phyloP scores from a whole-genome alignment of 2,888 invertebrate species.

The Athalia cordata region DNA sequence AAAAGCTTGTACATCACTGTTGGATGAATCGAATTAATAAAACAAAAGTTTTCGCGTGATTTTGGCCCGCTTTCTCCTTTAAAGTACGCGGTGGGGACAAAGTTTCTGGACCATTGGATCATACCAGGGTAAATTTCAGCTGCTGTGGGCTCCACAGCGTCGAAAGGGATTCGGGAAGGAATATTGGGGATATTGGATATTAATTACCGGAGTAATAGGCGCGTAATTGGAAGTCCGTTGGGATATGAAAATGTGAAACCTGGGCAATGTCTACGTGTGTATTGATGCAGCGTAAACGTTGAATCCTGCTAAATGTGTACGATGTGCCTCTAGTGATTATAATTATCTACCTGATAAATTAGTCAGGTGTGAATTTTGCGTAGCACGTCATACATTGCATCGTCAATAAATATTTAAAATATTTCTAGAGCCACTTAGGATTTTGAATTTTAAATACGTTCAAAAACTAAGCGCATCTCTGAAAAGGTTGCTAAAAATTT shows the following conservation, averaged over 20 bases:
- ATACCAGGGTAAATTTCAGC: neutral
- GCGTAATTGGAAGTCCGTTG: conserved; percentile 59
- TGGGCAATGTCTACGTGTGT: conserved; percentile 25
- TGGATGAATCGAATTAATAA: too few species aligned
- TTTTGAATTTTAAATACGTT: too few species aligned
- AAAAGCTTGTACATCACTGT: too few species aligned
- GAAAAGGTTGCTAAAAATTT: too few species aligned
- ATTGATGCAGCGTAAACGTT: conserved; percentile 14
- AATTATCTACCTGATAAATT: neutral
- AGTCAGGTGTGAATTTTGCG: neutral
- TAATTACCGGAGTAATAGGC: conserved; percentile 65
- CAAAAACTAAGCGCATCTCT: too few species aligned
- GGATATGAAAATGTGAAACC: conserved; percentile 32
- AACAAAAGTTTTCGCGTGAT: neutral
- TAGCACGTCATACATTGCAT: neutral
- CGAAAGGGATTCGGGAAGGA: conserved; percentile 30
- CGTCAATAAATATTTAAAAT: neutral
- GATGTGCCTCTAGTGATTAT: neutral
- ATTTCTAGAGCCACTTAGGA: too few species aligned
- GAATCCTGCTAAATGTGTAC: neutral
- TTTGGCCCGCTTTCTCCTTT: neutral
- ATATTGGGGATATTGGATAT: conserved; percentile 61
- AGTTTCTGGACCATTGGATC: neutral
- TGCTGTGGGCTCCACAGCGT: neutral
- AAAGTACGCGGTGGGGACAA: neutral